Base-by-base conservation (phyloP, 2,797 vertebrate species). In the Danio kyathit region DNA sequence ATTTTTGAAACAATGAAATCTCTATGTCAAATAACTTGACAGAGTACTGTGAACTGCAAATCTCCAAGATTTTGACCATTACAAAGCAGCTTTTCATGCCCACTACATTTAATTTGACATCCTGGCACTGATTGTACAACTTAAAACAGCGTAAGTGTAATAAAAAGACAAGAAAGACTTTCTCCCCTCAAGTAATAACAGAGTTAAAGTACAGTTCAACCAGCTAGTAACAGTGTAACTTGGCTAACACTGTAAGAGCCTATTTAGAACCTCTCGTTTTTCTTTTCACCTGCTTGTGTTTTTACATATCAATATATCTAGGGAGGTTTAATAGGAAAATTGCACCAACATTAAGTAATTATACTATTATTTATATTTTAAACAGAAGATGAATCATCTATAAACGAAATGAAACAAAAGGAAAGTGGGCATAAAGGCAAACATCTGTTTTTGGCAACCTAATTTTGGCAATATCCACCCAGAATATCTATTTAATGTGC, bases 1-100 rank as follows among this genome's bases (percentile, higher is more conserved):
- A 51, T 86, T 93, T 89, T 71, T 16, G 7, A 83, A 89, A 91
- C 88, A 88, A 88, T 86, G 88, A 86, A 79, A 90, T 91, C 91
- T 92, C 90, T 87, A 93, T 93, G 90, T 91, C 93, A 93, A 93
- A 94, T 88, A 91, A 89, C 90, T 91, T 91, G 88, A 92, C 85
- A 89, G 86, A 91, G 90, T 89, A 93, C 92, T 93, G 91, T 94
- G 93, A 94, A 93, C 86, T 91, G 84, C 88, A 86, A 90, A 89
- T 88, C 88, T 92, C 88, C 85, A 82, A 89, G 85, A 87, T 87
- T 87, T 88, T 88, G 67, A 88, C 88, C 85, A 85, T 91, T 88
- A 89, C 87, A 80, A 83, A 87, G 84, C 90, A 88, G 91, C 91
- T 89, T 91, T 91, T 87, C 90, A 87, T 89, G 81, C 5, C 5